Conservation (phyloP, 2,797 vertebrate species). For the Remorina albescens region DNA sequence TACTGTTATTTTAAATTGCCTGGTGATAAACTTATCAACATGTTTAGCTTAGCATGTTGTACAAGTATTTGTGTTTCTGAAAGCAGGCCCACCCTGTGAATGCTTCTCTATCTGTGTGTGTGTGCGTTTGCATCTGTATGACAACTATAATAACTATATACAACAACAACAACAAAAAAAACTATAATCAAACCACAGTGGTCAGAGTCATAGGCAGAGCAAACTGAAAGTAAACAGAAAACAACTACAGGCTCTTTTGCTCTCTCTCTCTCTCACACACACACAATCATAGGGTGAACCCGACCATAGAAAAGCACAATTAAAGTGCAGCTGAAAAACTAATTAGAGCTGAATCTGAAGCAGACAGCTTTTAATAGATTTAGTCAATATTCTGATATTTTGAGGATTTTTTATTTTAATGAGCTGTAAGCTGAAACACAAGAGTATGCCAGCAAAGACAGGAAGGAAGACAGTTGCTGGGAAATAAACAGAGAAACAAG, state of each 20-base stretch:
- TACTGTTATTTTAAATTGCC: slow-evolving; percentile 9
- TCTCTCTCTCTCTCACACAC: no score
- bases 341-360: no score
- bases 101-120: slow-evolving; percentile 14
- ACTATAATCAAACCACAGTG: slow-evolving; percentile 16
- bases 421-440: no score
- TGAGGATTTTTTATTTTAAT: no score
- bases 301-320: no score
- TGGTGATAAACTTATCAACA: slow-evolving; percentile 23
- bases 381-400: no score
- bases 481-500: background rate
- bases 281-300: no score
- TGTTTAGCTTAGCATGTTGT: background rate
- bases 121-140: background rate
- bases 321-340: no score
- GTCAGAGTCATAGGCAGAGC: background rate
- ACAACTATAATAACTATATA: no score
- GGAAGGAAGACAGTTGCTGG: background rate
- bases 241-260: background rate
- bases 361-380: no score
- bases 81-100: no score
- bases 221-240: slow-evolving; percentile 9
- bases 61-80: background rate
- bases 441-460: background rate
- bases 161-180: no score